These are phyloP conservation scores for Calephelis virginiensis DNA, from an alignment of 1,140 invertebrate genomes.

Conservation along the genomic window DNA sequence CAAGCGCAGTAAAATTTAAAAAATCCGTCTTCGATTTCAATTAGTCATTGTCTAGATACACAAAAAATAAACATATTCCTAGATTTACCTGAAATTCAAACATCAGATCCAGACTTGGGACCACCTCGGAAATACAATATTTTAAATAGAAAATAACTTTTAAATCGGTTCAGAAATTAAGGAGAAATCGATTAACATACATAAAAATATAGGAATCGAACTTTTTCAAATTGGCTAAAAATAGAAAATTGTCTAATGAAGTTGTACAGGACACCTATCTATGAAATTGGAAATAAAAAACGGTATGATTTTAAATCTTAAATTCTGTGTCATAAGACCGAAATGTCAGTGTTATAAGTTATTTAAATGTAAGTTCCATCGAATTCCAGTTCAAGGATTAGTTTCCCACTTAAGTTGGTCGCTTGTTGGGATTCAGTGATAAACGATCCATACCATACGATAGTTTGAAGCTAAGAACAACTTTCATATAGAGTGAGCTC, in stretches of 20 bases:
- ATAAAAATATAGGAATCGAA: too few relatives aligned
- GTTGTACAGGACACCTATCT: not conserved
- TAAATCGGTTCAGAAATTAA: too few relatives aligned
- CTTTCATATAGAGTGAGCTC: not conserved
- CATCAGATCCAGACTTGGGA: too few relatives aligned
- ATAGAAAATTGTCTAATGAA: not conserved
- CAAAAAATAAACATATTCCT: too few relatives aligned
- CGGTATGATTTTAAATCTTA: not conserved
- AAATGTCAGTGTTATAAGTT: not conserved
- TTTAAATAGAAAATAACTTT: too few relatives aligned
- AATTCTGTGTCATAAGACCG: not conserved
- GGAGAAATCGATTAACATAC: too few relatives aligned
- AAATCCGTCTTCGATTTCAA: too few relatives aligned
- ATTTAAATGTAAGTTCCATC: constrained; percentile 30
- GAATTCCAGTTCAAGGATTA: constrained; percentile 27
- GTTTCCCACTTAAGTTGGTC: constrained; percentile 32
- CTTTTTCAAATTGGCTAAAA: too few relatives aligned
- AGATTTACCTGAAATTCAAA: too few relatives aligned
- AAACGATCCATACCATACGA: constrained; percentile 25
- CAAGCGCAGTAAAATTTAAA: too few relatives aligned
- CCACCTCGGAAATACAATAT: too few relatives aligned
- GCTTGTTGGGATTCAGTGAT: constrained; percentile 30
- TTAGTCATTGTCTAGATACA: too few relatives aligned
- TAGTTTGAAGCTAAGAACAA: constrained; percentile 11
- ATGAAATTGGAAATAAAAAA: not conserved